These are phyloP conservation scores for Magallana nippona DNA, from an alignment of 2,888 invertebrate species.

Conservation along the genomic window DNA sequence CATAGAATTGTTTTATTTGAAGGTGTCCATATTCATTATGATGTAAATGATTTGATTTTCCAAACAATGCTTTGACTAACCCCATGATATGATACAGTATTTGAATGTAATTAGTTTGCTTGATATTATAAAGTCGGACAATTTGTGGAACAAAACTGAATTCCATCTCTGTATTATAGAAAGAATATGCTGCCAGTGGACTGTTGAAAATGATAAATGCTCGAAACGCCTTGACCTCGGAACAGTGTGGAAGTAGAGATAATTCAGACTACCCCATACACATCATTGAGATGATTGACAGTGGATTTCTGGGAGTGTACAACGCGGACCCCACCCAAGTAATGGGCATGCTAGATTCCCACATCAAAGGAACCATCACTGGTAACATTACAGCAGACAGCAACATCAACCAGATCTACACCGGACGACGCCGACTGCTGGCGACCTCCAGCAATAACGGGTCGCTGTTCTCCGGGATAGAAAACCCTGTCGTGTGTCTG, in stretches of 20 bases:
- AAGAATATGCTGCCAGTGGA: slow-evolving; percentile 66
- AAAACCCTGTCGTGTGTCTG: slow-evolving; percentile 75
- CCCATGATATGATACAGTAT: no score
- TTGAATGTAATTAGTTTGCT: no score
- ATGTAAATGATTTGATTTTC: no score
- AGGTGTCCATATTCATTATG: no score
- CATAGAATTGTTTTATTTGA: no score
- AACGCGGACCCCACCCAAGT: slow-evolving; percentile 65
- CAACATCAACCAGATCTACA: slow-evolving; percentile 51
- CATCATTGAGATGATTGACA: slow-evolving; percentile 60
- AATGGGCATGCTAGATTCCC: slow-evolving; percentile 58
- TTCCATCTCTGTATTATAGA: slow-evolving; percentile 54
- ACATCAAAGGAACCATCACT: slow-evolving; percentile 69
- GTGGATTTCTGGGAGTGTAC: slow-evolving; percentile 76
- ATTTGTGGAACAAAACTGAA: not conserved
- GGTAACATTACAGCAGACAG: slow-evolving; percentile 68
- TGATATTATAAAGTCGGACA: no score
- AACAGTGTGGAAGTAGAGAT: slow-evolving; percentile 65
- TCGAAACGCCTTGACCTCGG: slow-evolving; percentile 64
- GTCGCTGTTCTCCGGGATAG: slow-evolving; percentile 71
- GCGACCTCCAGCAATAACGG: slow-evolving; percentile 64
- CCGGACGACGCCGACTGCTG: slow-evolving; percentile 68
- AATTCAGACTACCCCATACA: slow-evolving; percentile 58
- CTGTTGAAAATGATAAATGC: slow-evolving; percentile 69
- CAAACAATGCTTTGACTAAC: no score